These are phyloP conservation scores for Nerophis lumbriciformis DNA, from an alignment of 2,113 vertebrate genomes.

Conservation along the genomic window DNA sequence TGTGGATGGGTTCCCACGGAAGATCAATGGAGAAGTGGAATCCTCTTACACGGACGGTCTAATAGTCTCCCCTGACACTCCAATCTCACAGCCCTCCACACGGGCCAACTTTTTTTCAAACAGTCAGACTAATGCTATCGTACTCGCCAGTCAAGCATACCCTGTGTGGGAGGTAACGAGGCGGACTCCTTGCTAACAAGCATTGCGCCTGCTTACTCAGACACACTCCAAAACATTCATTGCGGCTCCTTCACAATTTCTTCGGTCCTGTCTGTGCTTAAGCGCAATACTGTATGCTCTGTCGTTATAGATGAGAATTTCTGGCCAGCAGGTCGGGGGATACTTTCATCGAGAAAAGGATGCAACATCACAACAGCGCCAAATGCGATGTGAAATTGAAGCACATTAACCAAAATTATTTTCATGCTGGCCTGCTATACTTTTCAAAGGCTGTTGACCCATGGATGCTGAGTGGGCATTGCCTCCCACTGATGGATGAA, in stretches of 20 bases:
- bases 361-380: neutral
- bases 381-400: neutral
- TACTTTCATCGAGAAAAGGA: neutral
- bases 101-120: conserved; percentile 25
- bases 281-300: neutral
- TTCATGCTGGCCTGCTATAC: neutral
- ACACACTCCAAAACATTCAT: conserved; percentile 2
- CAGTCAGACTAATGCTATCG: conserved; percentile 17
- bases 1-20: conserved; percentile 32
- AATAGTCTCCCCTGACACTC: conserved; percentile 58
- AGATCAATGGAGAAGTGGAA: conserved; percentile 43
- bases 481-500: conserved; percentile 63
- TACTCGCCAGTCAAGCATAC: conserved; percentile 11
- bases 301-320: neutral
- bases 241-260: neutral
- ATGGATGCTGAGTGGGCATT: conserved; percentile 33
- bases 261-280: neutral
- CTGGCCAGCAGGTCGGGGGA: neutral
- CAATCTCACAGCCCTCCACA: conserved; percentile 40
- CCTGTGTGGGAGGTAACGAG: conserved; percentile 20
- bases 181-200: conserved; percentile 28
- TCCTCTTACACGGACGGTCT: conserved; percentile 39
- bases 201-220: conserved; percentile 1
- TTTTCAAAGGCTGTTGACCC: conserved; percentile 15
- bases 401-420: neutral